These are phyloP conservation scores for Mimachlamys varia DNA, from an alignment of 2,888 invertebrate species.

Conservation along the genomic window DNA sequence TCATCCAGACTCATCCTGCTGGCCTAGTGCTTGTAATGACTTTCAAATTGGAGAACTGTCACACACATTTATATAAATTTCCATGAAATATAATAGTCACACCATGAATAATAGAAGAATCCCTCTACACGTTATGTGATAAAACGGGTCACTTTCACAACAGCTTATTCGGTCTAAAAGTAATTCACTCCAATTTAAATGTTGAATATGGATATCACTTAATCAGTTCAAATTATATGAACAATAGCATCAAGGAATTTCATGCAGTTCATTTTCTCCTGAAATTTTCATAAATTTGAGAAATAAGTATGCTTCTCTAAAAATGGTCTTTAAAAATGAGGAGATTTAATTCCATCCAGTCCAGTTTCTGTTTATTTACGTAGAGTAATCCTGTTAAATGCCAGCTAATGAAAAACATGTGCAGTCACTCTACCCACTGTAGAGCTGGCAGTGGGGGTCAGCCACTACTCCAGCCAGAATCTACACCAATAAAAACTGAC, in stretches of 20 bases:
- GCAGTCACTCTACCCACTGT: not conserved
- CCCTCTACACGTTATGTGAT: not conserved
- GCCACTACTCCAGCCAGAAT: not conserved
- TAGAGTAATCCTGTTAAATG: conserved; percentile 20
- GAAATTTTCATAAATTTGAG: not conserved
- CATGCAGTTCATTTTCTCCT: not conserved
- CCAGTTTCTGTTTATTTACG: conserved; percentile 2
- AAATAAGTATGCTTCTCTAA: not conserved
- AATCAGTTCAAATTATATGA: not conserved
- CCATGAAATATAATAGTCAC: conserved; percentile 8
- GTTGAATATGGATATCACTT: conserved; percentile 11
- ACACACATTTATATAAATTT: conserved; percentile 9
- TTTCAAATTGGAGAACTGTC: conserved; percentile 18
- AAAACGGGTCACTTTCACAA: not conserved
- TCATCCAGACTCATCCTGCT: not conserved
- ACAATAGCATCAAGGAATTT: not conserved
- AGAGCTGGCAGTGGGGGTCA: conserved; percentile 31
- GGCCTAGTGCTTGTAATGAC: not conserved
- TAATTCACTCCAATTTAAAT: not conserved
- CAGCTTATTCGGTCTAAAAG: not conserved
- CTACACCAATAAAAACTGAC: conserved; percentile 14
- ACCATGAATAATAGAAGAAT: conserved; percentile 26
- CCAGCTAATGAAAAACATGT: conserved; percentile 27
- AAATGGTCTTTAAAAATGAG: not conserved
- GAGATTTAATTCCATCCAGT: not conserved